A percentile compares a stretch with the other conserved stretches of the same genome.
Evolutionary conservation across 2,888 invertebrate genomes (phyloP).

Genomic region (Ophioninae sp.): DNA sequence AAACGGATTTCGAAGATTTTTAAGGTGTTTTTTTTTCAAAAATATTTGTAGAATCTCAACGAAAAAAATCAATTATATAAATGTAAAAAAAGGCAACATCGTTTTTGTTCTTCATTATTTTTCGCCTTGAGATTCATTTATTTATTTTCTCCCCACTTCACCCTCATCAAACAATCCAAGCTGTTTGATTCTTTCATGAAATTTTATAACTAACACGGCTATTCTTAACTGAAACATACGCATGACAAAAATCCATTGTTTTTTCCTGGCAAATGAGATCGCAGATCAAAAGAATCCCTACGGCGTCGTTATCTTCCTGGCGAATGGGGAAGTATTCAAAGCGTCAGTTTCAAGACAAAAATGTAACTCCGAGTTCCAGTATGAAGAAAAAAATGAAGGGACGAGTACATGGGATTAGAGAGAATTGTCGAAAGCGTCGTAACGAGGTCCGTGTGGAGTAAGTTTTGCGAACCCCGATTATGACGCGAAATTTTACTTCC

Average conservation of each 20-base stretch:
- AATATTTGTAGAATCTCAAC: neutral
- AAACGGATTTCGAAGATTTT: no score
- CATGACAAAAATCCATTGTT: neutral
- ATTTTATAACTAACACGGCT: neutral
- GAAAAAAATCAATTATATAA: neutral
- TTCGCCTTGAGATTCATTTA: neutral
- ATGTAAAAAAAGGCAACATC: neutral
- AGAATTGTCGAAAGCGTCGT: conserved; percentile 55
- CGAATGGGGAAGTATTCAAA: conserved; percentile 23
- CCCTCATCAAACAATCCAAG: neutral
- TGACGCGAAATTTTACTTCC: conserved; percentile 1
- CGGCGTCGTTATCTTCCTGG: conserved; percentile 42
- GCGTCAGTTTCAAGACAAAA: conserved; percentile 13
- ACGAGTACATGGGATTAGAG: neutral
- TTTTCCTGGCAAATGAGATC: conserved; percentile 7
- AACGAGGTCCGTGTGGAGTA: conserved; percentile 50
- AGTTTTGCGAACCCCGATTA: conserved; percentile 15
- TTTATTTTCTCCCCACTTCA: neutral
- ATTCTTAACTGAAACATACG: neutral
- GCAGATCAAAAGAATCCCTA: conserved; percentile 1
- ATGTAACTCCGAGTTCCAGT: neutral
- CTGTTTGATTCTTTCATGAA: neutral
- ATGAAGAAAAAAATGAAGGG: conserved; percentile 1
- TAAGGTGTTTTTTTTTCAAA: no score
- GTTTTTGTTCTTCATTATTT: neutral